Evolutionary conservation across 2,797 vertebrate species (phyloP).

Genomic region (Chiroxiphia lanceolata): DNA sequence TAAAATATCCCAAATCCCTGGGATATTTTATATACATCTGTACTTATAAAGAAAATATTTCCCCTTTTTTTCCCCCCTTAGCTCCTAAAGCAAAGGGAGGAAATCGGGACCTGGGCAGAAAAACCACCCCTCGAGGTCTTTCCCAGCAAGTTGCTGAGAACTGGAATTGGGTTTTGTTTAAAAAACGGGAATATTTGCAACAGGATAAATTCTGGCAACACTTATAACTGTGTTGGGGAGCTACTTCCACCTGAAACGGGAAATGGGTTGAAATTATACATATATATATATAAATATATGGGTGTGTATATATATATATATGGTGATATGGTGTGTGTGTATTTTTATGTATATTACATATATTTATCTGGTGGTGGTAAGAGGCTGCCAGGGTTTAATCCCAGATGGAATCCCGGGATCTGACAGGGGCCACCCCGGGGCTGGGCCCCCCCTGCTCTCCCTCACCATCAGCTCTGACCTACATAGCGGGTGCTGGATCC

Average conservation of each 20-base stretch:
- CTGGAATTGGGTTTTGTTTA: neutral
- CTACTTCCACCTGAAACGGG: neutral
- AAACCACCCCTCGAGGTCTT: neutral
- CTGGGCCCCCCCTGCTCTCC: neutral
- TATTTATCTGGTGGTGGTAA: neutral
- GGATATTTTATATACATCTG: neutral
- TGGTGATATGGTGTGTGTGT: accelerated
- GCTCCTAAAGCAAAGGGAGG: neutral
- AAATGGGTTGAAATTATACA: neutral
- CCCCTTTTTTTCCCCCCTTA: neutral
- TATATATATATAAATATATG: accelerated
- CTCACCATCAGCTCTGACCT: neutral
- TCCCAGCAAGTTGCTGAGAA: neutral
- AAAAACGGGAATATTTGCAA: neutral
- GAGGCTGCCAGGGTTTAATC: neutral
- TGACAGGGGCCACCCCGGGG: neutral
- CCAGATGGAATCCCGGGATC: neutral
- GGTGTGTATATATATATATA: no score
- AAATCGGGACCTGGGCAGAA: neutral
- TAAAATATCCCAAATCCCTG: neutral
- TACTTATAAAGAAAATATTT: neutral
- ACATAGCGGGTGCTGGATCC: neutral
- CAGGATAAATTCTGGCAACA: neutral
- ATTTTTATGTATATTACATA: neutral
- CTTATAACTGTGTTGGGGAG: neutral